These are phyloP conservation scores for Antheraea mylitta DNA, from an alignment of 1,140 invertebrate genomes.

Conservation along the genomic window DNA sequence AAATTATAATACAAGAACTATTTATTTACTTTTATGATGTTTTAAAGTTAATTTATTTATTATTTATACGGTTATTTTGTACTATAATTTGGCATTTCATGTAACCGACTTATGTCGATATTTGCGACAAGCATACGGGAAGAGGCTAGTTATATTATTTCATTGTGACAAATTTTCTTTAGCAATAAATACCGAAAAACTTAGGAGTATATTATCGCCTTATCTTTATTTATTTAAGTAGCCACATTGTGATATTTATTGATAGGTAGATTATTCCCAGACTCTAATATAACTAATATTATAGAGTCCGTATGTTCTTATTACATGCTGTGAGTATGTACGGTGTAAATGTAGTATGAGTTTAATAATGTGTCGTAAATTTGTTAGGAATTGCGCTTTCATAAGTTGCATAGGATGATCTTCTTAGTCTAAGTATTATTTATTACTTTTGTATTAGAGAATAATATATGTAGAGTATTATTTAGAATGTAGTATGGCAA, in stretches of 20 bases:
- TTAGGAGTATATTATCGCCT: slow-evolving; percentile 39
- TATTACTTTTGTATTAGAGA: slow-evolving; percentile 32
- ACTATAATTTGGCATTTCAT: background rate
- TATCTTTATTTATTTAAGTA: slow-evolving; percentile 53
- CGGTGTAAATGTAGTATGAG: too few relatives aligned
- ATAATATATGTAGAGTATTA: slow-evolving; percentile 5
- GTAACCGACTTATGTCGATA: background rate
- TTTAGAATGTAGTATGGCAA: background rate
- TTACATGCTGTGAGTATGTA: background rate
- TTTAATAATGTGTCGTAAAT: too few relatives aligned
- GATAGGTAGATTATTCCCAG: slow-evolving; percentile 7
- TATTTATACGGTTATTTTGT: too few relatives aligned
- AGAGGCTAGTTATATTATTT: background rate
- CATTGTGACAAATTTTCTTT: slow-evolving; percentile 42
- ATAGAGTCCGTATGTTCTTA: background rate
- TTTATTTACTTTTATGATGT: too few relatives aligned
- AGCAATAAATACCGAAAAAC: slow-evolving; percentile 34
- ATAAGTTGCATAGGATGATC: slow-evolving; percentile 32
- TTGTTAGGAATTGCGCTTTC: slow-evolving; percentile 27
- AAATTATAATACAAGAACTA: too few relatives aligned
- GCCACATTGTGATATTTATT: slow-evolving; percentile 72
- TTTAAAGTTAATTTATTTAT: too few relatives aligned
- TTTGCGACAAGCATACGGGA: background rate
- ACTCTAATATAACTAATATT: background rate
- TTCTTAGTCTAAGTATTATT: slow-evolving; percentile 35